Base-by-base conservation (phyloP, 1,140 invertebrate genomes). In the Arion vulgaris region DNA sequence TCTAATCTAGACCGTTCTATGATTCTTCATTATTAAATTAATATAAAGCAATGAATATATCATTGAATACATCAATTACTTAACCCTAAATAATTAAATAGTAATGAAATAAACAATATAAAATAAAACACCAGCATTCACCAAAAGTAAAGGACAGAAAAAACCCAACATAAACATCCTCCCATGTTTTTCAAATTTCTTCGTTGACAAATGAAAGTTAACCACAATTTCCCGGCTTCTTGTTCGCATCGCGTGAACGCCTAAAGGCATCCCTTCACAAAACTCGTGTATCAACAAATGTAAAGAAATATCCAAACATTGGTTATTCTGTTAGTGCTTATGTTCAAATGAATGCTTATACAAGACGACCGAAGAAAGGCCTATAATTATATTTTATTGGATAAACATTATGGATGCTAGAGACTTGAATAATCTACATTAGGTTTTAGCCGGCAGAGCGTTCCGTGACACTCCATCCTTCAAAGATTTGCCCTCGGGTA, bases 301-400 rank as follows among this genome's bases (percentile, higher is more conserved):
- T 19, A 19, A 57, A 57, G 53, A 57, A 57, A 19, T 23, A n/a
- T 5, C 53, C 26, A 57, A 57, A 57, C 53, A 57, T 57, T 57
- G 7, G 53, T 57, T 57, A 57, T 57, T 57, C 26, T 57, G 4
- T n/a, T 57, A 2, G 53, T 57, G 53, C 53, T 57, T 57, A 57
- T 57, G 53, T 57, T 57, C 9, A 57, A 57, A 57, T 57, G 53
- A 57, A 57, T 57, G 53, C 53, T 57, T 57, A 57, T 57, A 57
- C 53, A 57, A 15, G 53, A n/a, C 53, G 9, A 23, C 23, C 23
- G 53, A 57, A 57, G 53, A 57, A 57, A 57, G 26, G 53, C 17
- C 53, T 57, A 57, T 57, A 57, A 57, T 57, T 57, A 57, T 57
- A 23, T 57, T 57, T 11, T 57, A 57, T 57, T 57, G 26, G 53